Evolutionary conservation across 2,888 invertebrate species (phyloP), one percentile per base, ranked within the genome.

Genomic region (Mayetiola destructor): DNA sequence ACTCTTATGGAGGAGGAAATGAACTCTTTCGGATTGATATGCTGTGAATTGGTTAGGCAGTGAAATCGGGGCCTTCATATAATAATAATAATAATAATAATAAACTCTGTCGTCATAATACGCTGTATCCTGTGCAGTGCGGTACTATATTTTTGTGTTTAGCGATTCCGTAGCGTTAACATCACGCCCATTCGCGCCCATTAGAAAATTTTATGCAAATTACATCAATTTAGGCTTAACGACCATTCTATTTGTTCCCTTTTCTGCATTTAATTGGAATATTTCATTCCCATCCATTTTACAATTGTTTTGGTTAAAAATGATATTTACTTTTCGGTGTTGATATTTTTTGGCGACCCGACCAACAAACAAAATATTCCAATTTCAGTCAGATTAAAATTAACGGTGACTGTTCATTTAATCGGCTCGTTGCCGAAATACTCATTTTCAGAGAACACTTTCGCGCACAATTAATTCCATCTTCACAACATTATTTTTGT

Each of bases 201-300:
- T 48, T 48, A 48, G 23, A 27, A 48, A 48, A 48, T 48, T 48
- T 48, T 48, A 48, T 48, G 48, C 48, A 48, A 48, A 48, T 48
- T 48, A 27, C 27, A 48, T 48, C 27, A 48, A 27, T 48, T 27
- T 27, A n/a, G n/a, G 48, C 27, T 27, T 48, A 27, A n/a, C n/a
- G n/a, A n/a, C n/a, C n/a, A n/a, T 16, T 48, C 27, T 27, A 48
- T 48, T 48, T 48, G 48, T 27, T 27, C 23, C 16, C 48, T 27
- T n/a, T n/a, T n/a, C 23, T n/a, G 21, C 27, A 27, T n/a, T 14
- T n/a, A 42, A 23, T 14, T 42, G n/a, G 23, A 21, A 23, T 23
- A 14, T 21, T 23, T 21, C 48, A 39, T 18, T 14, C 20, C 48
- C 16, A 48, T 16, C 27, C 2, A 48, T n/a, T n/a, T n/a, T n/a